Evolutionary conservation across 92 coral and sea anemone genomes (phyloP).

Genomic region (Porites evermanni): DNA sequence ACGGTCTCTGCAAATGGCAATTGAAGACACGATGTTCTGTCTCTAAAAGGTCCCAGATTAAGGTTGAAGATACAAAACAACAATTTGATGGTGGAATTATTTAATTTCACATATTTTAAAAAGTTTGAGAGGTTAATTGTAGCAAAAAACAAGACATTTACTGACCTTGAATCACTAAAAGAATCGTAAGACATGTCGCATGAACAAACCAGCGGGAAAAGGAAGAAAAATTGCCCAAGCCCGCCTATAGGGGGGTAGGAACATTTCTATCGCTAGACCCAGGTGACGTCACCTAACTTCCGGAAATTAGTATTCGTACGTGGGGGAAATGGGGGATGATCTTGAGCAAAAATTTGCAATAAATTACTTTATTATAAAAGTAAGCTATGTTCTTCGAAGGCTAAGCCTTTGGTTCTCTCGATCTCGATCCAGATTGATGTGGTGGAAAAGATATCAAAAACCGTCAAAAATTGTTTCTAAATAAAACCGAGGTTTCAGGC

Average conservation of each 20-base stretch:
- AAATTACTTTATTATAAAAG: no score
- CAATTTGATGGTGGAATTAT: not conserved
- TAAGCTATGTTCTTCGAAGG: no score
- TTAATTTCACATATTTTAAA: not conserved
- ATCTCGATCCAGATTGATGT: no score
- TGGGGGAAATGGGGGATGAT: no score
- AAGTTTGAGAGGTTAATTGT: not conserved
- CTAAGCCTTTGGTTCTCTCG: no score
- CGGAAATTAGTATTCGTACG: constrained; percentile 22
- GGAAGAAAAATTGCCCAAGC: constrained; percentile 72
- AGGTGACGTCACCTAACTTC: constrained; percentile 89
- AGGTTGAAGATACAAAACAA: not conserved
- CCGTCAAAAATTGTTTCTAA: no score
- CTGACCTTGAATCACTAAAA: constrained; percentile 76
- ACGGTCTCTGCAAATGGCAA: constrained; percentile 55
- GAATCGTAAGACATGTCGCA: constrained; percentile 92
- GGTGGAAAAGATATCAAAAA: no score
- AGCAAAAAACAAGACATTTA: constrained; percentile 11
- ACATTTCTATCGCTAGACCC: constrained; percentile 46
- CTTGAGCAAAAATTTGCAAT: no score
- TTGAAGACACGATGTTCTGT: constrained; percentile 22
- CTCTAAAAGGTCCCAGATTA: not conserved
- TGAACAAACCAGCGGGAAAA: constrained; percentile 88
- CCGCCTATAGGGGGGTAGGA: constrained; percentile 76
- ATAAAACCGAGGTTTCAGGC: no score